These are phyloP conservation scores for Saturnia japonica DNA, from an alignment of 2,888 invertebrate species.

Conservation along the genomic window DNA sequence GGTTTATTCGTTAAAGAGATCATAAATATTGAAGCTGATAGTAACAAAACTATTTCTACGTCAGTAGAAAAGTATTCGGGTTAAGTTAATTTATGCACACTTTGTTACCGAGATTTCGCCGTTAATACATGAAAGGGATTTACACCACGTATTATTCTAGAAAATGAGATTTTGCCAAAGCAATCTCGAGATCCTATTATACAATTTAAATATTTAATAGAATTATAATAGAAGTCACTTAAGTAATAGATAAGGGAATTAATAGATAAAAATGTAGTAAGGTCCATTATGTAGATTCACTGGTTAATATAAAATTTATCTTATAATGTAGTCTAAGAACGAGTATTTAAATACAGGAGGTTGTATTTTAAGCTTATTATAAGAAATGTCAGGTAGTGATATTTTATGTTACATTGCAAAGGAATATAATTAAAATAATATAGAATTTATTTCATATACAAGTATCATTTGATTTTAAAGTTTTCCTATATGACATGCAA, in stretches of 20 bases:
- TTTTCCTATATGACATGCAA: too few relatives aligned
- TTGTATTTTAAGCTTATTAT: neutral
- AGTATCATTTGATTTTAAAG: too few relatives aligned
- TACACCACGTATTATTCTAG: conserved; percentile 51
- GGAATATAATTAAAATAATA: neutral
- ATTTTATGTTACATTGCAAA: neutral
- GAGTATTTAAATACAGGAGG: neutral
- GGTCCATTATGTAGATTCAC: neutral
- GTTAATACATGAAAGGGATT: conserved; percentile 63
- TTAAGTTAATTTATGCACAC: conserved; percentile 79
- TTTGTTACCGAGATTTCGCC: conserved; percentile 66
- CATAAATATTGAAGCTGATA: conserved; percentile 73
- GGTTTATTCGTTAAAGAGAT: conserved; percentile 19
- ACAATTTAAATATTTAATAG: conserved; percentile 13
- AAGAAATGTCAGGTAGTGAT: neutral
- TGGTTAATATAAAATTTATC: neutral
- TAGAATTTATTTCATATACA: neutral
- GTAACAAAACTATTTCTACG: conserved; percentile 75
- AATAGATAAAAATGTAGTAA: neutral
- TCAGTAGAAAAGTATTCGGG: conserved; percentile 79
- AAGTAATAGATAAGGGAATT: conserved; percentile 10
- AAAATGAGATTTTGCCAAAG: conserved; percentile 57
- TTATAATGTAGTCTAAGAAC: neutral
- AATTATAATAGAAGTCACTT: neutral
- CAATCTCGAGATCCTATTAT: conserved; percentile 28